A percentile compares a stretch with the other conserved stretches of the same genome.
Evolutionary conservation across 2,113 vertebrate species (phyloP).

Genomic region (Chlamydotis undulata): DNA sequence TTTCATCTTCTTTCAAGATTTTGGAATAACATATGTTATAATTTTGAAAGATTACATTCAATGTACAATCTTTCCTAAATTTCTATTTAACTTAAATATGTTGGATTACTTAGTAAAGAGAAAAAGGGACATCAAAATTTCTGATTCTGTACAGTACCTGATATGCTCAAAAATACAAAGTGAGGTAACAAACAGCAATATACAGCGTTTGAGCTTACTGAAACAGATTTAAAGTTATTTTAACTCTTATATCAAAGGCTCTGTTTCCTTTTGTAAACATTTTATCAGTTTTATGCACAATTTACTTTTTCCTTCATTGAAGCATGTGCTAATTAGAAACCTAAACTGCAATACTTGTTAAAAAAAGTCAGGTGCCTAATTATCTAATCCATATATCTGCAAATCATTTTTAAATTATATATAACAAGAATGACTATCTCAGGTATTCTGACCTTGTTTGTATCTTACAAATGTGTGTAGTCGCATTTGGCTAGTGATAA

Average conservation of each 20-base stretch:
- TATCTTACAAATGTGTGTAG: background rate
- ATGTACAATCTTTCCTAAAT: background rate
- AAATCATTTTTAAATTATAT: background rate
- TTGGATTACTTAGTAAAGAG: background rate
- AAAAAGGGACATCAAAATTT: background rate
- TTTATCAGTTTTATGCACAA: background rate
- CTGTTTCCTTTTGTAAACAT: background rate
- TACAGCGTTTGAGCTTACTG: background rate
- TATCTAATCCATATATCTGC: conserved; percentile 13
- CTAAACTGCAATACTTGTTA: background rate
- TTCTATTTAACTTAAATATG: background rate
- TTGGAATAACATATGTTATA: background rate
- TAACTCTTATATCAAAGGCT: conserved; percentile 4
- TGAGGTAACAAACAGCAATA: background rate
- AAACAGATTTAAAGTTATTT: conserved; percentile 6
- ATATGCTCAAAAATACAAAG: background rate
- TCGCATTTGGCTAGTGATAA: background rate
- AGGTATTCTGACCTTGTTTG: background rate
- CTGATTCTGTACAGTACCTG: background rate
- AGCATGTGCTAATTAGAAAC: conserved; percentile 54
- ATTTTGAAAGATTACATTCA: background rate
- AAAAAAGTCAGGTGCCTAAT: conserved; percentile 28
- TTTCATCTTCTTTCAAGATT: background rate
- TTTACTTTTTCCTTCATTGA: conserved; percentile 16
- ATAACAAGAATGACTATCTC: background rate